Base-by-base conservation (phyloP, 53 echinoderm and acorn worm genomes). In the Echinometra lucunter region DNA sequence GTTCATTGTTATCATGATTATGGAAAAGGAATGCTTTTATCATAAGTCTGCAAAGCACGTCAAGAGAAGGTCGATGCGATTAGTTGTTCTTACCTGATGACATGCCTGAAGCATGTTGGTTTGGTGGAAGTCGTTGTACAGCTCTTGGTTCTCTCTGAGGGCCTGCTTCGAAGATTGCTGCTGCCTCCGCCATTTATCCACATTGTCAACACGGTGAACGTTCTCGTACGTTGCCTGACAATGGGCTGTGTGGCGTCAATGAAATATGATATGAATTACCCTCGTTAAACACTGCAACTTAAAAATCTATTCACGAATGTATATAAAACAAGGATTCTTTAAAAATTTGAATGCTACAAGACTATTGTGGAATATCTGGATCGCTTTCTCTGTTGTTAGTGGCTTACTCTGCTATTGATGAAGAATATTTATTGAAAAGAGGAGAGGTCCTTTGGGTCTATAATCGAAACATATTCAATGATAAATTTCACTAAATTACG, bases 111-210 rank as follows among this genome's bases (percentile, higher is more conserved):
- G 89, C 12, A n/a, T 57, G 0, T 25, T 32, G 17, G 60, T 60
- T 8, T 18, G 4, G 32, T 89, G 89, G 35, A 89, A 63, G 37
- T 89, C 89, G 4, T 89, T 1, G 38, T 89, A 89, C 38, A 89
- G 23, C 40, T 89, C 89, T 37, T 57, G 37, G 17, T 1, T 37
- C 58, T 37, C 40, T 38, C 37, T 89, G 1, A 89, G 89, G 47
- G 89, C 89, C 19, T 38, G 25, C 25, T 6, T 57, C 21, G 89
- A 57, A 17, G 53, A 28, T 60, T 63, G 89, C 58, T 28, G 13
- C 56, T 89, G 1, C 23, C 37, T 18, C 2, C 38, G 57, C 89
- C 89, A 89, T 2, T 89, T 6, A 16, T 57, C 7, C 58, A 18
- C 27, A 89, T 37, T 32, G 12, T 58, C 60, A 37, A 89, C 60